These are phyloP conservation scores for Dromaius novaehollandiae DNA, from an alignment of 2,113 vertebrate genomes.

Conservation along the genomic window DNA sequence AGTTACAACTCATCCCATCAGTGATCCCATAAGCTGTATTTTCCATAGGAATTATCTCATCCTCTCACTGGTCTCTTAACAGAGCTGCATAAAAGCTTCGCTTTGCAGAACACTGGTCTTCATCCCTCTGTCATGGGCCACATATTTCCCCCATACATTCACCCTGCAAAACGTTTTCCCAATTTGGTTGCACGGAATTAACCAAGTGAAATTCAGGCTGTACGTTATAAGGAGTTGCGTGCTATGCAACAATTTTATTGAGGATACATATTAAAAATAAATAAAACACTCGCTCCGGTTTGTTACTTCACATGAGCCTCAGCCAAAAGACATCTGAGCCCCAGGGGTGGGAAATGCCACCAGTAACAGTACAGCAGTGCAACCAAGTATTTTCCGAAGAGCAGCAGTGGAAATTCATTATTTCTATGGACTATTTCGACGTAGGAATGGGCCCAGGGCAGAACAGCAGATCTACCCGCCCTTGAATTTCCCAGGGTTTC, in stretches of 20 bases:
- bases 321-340: not conserved
- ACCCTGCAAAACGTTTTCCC: not conserved
- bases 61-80: not conserved
- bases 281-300: not conserved
- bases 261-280: not conserved
- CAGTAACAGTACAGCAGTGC: not conserved
- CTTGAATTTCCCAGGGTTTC: not conserved
- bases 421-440: not conserved
- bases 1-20: not conserved
- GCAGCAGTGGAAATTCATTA: accelerated
- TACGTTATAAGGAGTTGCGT: not conserved
- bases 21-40: not conserved
- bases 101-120: not conserved
- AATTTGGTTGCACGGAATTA: not conserved
- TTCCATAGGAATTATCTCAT: not conserved
- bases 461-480: not conserved
- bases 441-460: not conserved
- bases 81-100: not conserved
- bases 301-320: not conserved
- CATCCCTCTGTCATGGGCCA: accelerated
- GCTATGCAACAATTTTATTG: accelerated
- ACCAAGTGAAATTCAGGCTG: not conserved
- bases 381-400: not conserved
- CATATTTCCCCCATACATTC: not conserved
- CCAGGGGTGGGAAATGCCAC: accelerated